These are phyloP conservation scores for Allygus modestus DNA, from an alignment of 2,888 invertebrate species.

Conservation along the genomic window DNA sequence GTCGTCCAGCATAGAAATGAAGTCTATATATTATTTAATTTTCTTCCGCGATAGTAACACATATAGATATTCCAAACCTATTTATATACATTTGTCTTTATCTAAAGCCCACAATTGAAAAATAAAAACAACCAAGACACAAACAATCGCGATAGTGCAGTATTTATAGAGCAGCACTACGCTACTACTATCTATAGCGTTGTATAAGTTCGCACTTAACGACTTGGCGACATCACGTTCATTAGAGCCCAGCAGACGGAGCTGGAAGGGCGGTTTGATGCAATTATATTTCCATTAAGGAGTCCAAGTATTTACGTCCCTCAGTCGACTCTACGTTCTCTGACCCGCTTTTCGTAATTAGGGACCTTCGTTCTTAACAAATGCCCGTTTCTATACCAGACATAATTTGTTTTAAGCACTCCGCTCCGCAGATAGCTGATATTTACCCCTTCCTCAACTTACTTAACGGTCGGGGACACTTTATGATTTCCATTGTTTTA, in stretches of 20 bases:
- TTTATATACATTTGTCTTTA: too few relatives aligned
- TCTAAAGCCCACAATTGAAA: too few relatives aligned
- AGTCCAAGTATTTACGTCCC: constrained; percentile 43
- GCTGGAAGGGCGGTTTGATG: constrained; percentile 29
- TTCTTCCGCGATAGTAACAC: too few relatives aligned
- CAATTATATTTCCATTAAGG: constrained; percentile 59
- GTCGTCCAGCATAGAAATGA: too few relatives aligned
- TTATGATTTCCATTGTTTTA: constrained; percentile 50
- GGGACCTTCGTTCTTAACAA: constrained; percentile 26
- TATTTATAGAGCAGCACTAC: too few relatives aligned
- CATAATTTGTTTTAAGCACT: constrained; percentile 48
- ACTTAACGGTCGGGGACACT: constrained; percentile 16
- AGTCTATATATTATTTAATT: too few relatives aligned
- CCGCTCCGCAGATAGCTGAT: constrained; percentile 44
- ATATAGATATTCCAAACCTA: too few relatives aligned
- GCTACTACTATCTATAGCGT: constrained; percentile 3
- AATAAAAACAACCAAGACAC: too few relatives aligned
- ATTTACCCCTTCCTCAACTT: constrained; percentile 26
- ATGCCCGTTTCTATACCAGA: constrained; percentile 34
- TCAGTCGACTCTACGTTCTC: constrained; percentile 47
- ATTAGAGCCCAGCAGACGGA: constrained; percentile 24
- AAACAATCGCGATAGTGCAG: background rate
- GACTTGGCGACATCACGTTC: constrained; percentile 3
- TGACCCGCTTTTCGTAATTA: constrained; percentile 55
- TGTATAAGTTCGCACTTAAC: constrained; percentile 17